phyloP scores from a whole-genome alignment of 2,797 vertebrate genomes.

The Spheniscus humboldti region DNA sequence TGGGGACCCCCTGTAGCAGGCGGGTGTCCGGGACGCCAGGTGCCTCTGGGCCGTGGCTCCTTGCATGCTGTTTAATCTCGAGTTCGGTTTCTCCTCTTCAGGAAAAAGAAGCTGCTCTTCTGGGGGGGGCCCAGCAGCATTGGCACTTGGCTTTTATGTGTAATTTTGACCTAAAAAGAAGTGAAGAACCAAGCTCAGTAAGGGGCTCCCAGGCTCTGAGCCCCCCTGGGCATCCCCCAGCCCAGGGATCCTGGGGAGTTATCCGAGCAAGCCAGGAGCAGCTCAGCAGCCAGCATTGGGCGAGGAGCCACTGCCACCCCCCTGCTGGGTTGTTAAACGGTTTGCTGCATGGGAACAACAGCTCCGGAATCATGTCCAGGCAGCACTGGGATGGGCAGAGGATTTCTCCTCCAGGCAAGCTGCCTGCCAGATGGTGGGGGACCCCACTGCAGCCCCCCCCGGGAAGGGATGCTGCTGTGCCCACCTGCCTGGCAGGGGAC shows the following conservation, averaged over 20 bases:
- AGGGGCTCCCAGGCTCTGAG: background rate
- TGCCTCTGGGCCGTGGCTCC: background rate
- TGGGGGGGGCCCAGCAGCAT: slow-evolving; percentile 88
- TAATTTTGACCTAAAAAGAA: slow-evolving; percentile 86
- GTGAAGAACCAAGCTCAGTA: background rate
- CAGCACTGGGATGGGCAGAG: background rate
- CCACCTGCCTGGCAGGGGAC: too few species aligned
- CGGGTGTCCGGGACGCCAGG: background rate
- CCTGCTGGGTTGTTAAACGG: rapidly evolving
- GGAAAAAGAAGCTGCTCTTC: slow-evolving; percentile 91
- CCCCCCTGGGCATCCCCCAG: background rate
- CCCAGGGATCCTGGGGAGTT: background rate
- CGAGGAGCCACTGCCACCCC: background rate
- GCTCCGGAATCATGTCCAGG: background rate
- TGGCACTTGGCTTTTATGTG: slow-evolving; percentile 94
- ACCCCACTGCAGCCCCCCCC: background rate
- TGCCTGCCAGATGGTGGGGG: background rate
- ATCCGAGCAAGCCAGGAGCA: background rate
- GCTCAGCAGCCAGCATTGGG: background rate
- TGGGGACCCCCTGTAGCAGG: background rate
- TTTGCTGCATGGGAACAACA: background rate
- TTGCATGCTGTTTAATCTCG: slow-evolving; percentile 77
- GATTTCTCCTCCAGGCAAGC: background rate
- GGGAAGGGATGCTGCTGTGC: background rate
- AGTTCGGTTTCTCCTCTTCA: slow-evolving; percentile 86